A percentile compares a stretch with the other conserved stretches of the same genome.
These are phyloP conservation scores for Netelia melanura DNA, from an alignment of 2,888 invertebrate species.

Conservation along the genomic window DNA sequence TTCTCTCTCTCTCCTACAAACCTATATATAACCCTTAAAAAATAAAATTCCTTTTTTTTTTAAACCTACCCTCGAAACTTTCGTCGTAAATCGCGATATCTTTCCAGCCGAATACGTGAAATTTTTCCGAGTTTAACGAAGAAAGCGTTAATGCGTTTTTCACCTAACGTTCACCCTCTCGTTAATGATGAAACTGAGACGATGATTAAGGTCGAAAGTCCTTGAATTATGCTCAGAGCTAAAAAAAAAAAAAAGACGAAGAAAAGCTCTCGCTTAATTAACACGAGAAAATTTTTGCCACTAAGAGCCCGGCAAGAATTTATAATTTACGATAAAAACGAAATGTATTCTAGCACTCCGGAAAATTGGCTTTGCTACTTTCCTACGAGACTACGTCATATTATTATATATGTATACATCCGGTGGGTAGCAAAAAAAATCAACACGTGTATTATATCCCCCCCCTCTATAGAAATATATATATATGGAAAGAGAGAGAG, in stretches of 20 bases:
- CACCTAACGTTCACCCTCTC: no score
- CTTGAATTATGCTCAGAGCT: no score
- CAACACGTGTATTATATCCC: background rate
- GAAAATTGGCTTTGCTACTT: no score
- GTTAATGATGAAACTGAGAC: background rate
- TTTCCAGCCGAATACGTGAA: background rate
- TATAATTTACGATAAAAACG: background rate
- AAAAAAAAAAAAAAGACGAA: background rate
- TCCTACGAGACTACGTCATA: background rate
- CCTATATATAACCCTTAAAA: background rate
- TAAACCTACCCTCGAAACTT: no score
- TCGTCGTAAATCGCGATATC: no score
- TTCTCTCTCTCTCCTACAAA: no score
- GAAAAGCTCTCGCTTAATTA: background rate
- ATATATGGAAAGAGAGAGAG: background rate
- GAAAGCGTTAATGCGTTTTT: background rate
- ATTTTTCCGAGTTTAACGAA: background rate
- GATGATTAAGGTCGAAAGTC: background rate
- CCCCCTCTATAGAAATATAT: background rate
- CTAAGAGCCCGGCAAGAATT: no score
- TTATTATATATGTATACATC: background rate
- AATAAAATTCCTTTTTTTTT: background rate
- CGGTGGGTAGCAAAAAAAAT: background rate
- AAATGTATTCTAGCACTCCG: no score
- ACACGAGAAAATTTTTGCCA: background rate